phyloP scores from a whole-genome alignment of 2,797 vertebrate species.

The Pseudocheirus occidentalis region DNA sequence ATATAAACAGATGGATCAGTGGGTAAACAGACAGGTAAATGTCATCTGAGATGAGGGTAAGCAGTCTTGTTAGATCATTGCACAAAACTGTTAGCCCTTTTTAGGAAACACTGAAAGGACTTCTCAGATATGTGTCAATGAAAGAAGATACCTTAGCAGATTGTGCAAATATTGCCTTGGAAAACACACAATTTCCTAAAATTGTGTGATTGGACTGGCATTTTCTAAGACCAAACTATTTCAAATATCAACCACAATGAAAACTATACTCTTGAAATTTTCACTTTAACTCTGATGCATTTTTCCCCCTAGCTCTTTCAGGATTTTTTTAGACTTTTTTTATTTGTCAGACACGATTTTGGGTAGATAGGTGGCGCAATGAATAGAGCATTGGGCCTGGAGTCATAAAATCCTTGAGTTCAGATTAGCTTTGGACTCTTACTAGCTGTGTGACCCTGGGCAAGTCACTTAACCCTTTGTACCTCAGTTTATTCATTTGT shows the following conservation, averaged over 20 bases:
- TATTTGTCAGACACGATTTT: slow-evolving; percentile 20
- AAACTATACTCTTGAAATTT: slow-evolving; percentile 36
- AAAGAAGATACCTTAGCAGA: slow-evolving; percentile 35
- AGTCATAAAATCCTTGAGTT: background rate
- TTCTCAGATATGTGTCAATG: slow-evolving; percentile 29
- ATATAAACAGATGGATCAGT: slow-evolving; percentile 5
- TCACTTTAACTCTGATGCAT: slow-evolving; percentile 13
- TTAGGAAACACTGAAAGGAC: slow-evolving; percentile 34
- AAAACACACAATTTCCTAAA: slow-evolving; percentile 31
- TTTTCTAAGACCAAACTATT: slow-evolving; percentile 36
- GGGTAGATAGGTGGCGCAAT: background rate
- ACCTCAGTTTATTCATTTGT: background rate
- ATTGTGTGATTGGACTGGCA: slow-evolving; percentile 24
- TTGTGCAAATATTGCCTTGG: slow-evolving; percentile 20
- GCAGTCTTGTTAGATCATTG: slow-evolving; percentile 5
- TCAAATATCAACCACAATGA: slow-evolving; percentile 38
- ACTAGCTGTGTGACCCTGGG: background rate
- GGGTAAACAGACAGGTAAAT: slow-evolving; percentile 13
- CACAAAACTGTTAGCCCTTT: slow-evolving; percentile 1
- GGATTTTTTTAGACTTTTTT: background rate
- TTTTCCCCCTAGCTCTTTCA: slow-evolving; percentile 20
- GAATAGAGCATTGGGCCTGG: background rate
- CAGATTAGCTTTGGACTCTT: background rate
- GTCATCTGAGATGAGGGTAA: background rate
- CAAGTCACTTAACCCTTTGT: background rate